Percentiles rank a stretch among this genome's conserved stretches.
Evolutionary conservation across 2,888 invertebrate species (phyloP).

Genomic region (Ophion obscuratus): DNA sequence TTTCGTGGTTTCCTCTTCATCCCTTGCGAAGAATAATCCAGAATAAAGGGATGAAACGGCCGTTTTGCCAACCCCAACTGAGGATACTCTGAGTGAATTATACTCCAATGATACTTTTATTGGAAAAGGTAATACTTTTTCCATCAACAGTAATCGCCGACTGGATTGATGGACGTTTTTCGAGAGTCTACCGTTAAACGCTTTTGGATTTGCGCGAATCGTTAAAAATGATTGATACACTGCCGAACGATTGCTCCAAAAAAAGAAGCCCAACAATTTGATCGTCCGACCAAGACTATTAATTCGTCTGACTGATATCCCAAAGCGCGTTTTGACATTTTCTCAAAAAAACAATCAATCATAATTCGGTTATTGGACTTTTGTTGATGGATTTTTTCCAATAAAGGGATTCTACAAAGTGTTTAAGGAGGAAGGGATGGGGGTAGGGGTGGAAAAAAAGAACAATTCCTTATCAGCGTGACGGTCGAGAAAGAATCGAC

Average conservation of each 20-base stretch:
- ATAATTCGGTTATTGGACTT: slow-evolving; percentile 18
- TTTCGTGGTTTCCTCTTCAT: neutral
- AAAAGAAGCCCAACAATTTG: neutral
- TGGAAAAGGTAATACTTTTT: neutral
- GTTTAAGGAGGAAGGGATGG: neutral
- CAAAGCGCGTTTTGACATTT: neutral
- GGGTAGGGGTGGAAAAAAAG: neutral
- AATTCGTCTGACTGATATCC: slow-evolving; percentile 2
- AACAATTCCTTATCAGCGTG: slow-evolving; percentile 27
- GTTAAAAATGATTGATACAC: slow-evolving; percentile 20
- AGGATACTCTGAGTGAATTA: neutral
- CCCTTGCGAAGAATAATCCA: neutral
- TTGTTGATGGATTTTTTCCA: slow-evolving; percentile 17
- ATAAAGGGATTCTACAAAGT: neutral
- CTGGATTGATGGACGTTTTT: neutral
- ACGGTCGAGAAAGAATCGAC: slow-evolving; percentile 29
- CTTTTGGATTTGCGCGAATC: neutral
- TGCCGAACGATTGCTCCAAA: neutral
- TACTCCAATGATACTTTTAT: neutral
- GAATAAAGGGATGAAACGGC: neutral
- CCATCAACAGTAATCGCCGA: neutral
- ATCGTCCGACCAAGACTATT: neutral
- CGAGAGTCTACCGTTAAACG: neutral
- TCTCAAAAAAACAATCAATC: slow-evolving; percentile 9
- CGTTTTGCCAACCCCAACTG: neutral